These are phyloP conservation scores for Microcebus tavaratra DNA, from an alignment of 2,113 vertebrate genomes.

Conservation along the genomic window DNA sequence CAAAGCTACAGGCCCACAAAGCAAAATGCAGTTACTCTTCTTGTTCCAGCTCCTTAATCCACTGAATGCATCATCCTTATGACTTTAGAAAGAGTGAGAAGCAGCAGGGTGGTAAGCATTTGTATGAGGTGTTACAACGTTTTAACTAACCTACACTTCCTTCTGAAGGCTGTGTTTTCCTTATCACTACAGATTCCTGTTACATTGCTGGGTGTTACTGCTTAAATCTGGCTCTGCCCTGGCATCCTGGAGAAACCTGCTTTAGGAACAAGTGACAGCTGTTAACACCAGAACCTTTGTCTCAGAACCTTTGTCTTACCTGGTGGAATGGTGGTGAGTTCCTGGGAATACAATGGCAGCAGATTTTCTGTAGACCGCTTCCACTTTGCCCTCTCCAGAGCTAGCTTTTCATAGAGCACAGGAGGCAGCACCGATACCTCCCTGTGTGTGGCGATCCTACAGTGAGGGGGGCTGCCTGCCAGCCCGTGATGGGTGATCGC, in stretches of 20 bases:
- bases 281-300: background rate
- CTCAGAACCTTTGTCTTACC: background rate
- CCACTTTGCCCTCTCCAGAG: background rate
- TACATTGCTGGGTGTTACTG: conserved; percentile 9
- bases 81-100: conserved; percentile 13
- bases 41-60: background rate
- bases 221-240: background rate
- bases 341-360: background rate
- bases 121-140: conserved; percentile 57
- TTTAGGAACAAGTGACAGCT: background rate
- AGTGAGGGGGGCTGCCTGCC: fast-evolving
- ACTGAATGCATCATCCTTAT: background rate
- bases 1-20: background rate
- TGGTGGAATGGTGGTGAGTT: background rate
- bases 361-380: background rate
- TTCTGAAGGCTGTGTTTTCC: background rate
- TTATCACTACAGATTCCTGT: background rate
- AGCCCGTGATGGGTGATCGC: background rate
- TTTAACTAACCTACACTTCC: conserved; percentile 52
- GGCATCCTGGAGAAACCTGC: background rate
- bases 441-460: background rate
- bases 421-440: background rate
- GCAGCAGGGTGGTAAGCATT: background rate
- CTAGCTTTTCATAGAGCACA: background rate
- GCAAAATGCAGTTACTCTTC: background rate